Percentiles rank a stretch among this genome's conserved stretches.
These are phyloP conservation scores for Oscarella lobularis DNA, from an alignment of 37 sponge, comb jelly and placozoan genomes.

Conservation along the genomic window DNA sequence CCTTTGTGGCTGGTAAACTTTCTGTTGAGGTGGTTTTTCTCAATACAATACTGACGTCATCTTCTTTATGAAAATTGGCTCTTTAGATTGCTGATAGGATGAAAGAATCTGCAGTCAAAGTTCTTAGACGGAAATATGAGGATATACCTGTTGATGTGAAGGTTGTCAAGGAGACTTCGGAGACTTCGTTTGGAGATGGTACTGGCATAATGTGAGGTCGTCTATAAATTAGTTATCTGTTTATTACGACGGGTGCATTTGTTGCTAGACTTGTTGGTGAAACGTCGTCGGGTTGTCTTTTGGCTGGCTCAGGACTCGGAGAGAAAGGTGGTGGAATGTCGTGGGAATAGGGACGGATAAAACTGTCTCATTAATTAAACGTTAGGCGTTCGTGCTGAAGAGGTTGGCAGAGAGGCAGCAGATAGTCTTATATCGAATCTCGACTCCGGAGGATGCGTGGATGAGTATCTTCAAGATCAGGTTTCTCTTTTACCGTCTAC, in stretches of 20 bases:
- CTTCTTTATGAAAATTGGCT: too few relatives aligned
- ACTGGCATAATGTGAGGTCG: conserved; percentile 71
- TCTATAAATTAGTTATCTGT: too few relatives aligned
- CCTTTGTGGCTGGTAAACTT: conserved; percentile 39
- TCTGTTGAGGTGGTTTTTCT: conserved; percentile 25
- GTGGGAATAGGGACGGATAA: too few relatives aligned
- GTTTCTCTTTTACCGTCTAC: too few relatives aligned
- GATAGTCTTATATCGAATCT: conserved; percentile 32
- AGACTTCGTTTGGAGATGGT: conserved; percentile 44
- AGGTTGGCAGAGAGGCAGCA: conserved; percentile 30
- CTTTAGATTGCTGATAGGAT: background rate
- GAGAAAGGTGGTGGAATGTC: conserved; percentile 18
- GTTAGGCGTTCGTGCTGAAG: background rate
- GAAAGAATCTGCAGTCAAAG: conserved; percentile 4
- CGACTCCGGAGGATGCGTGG: conserved; percentile 64
- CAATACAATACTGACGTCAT: too few relatives aligned
- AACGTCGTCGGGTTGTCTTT: conserved; percentile 48
- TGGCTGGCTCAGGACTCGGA: conserved; percentile 53
- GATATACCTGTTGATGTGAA: conserved; percentile 11
- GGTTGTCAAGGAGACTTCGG: conserved; percentile 23
- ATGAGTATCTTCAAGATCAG: conserved; percentile 79
- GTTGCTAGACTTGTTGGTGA: conserved; percentile 27
- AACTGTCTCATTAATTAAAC: too few relatives aligned
- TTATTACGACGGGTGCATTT: too few relatives aligned
- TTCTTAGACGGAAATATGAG: conserved; percentile 4